Percentiles rank a stretch among this genome's conserved stretches.
These are phyloP conservation scores for Enteromius viviparus DNA, from an alignment of 2,797 vertebrate genomes.

Conservation along the genomic window DNA sequence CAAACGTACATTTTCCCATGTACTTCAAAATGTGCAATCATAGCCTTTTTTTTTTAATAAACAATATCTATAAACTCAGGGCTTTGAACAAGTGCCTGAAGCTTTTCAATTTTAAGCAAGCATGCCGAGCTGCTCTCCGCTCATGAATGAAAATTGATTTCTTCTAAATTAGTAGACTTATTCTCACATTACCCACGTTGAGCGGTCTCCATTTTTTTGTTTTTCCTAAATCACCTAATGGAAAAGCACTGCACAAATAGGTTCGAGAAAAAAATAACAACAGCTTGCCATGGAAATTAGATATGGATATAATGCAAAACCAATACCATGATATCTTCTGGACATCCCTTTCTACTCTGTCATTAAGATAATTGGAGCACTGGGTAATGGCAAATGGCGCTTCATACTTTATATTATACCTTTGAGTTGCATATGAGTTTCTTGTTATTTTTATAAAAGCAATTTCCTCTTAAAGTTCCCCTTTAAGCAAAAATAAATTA, in stretches of 20 bases:
- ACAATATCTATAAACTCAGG: slow-evolving; percentile 38
- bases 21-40: slow-evolving; percentile 24
- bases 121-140: neutral
- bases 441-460: neutral
- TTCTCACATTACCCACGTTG: slow-evolving; percentile 39
- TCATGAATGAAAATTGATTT: slow-evolving; percentile 52
- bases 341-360: neutral
- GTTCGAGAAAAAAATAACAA: slow-evolving; percentile 2
- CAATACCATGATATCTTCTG: slow-evolving; percentile 20
- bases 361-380: slow-evolving; percentile 5
- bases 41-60: slow-evolving; percentile 41
- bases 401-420: neutral
- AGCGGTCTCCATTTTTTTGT: slow-evolving; percentile 12
- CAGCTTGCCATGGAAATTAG: neutral
- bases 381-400: neutral
- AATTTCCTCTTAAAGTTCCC: neutral
- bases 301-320: slow-evolving; percentile 4
- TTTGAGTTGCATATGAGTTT: neutral
- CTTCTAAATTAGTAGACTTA: slow-evolving; percentile 49
- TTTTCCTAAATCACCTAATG: slow-evolving; percentile 20
- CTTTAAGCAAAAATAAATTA: neutral
- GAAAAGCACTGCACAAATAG: slow-evolving; percentile 6
- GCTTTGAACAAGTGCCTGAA: slow-evolving; percentile 46
- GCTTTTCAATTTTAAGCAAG: slow-evolving; percentile 46
- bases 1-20: slow-evolving; percentile 16